A percentile compares a stretch with the other conserved stretches of the same genome.
Evolutionary conservation across 2,888 invertebrate species (phyloP).

Genomic region (Linyphia triangularis): DNA sequence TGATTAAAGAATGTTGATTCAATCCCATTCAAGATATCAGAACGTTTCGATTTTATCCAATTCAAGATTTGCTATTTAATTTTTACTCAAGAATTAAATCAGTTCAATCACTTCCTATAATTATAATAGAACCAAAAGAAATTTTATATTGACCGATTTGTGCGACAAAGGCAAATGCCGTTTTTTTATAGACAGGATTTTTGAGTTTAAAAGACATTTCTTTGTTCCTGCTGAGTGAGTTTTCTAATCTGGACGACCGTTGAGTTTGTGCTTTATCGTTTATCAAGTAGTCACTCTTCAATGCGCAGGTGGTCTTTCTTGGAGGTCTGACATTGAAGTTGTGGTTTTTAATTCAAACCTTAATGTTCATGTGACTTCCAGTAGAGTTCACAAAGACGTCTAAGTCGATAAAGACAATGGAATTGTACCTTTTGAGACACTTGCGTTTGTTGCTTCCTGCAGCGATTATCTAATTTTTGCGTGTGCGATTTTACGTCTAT

Average conservation of each 20-base stretch:
- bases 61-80: too few relatives aligned
- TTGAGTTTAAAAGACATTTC: not conserved
- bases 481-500: slow-evolving; percentile 17
- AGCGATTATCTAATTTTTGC: not conserved
- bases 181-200: not conserved
- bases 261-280: not conserved
- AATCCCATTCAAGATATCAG: too few relatives aligned
- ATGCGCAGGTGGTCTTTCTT: slow-evolving; percentile 24
- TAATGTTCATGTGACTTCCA: slow-evolving; percentile 14
- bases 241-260: not conserved
- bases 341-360: not conserved
- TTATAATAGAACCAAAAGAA: too few relatives aligned
- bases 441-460: slow-evolving; percentile 8
- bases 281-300: slow-evolving; percentile 7
- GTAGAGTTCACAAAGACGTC: not conserved
- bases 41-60: too few relatives aligned
- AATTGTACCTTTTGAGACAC: not conserved
- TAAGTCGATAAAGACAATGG: slow-evolving; percentile 8
- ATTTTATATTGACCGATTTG: not conserved
- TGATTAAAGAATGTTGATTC: too few relatives aligned
- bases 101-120: too few relatives aligned
- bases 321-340: slow-evolving; percentile 20
- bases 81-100: too few relatives aligned
- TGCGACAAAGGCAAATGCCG: not conserved
- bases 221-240: not conserved